Percentiles rank a stretch among this genome's conserved stretches.
Evolutionary conservation across 2,113 vertebrate genomes (phyloP).

Genomic region (Lepus timidus): DNA sequence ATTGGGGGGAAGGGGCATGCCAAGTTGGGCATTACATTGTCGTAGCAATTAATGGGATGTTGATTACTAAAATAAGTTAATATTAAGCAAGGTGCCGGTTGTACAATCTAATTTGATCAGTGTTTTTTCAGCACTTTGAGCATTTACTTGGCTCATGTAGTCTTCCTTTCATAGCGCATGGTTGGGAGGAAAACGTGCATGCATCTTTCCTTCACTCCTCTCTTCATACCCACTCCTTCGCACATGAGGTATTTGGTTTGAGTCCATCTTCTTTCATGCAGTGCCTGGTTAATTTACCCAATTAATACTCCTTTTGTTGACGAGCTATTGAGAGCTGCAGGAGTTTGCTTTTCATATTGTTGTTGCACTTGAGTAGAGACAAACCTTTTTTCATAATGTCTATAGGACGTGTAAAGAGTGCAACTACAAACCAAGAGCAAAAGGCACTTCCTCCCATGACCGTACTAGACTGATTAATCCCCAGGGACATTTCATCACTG

Average conservation of each 20-base stretch:
- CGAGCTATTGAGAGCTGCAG: constrained; percentile 83
- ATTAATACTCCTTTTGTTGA: constrained; percentile 80
- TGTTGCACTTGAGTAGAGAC: constrained; percentile 89
- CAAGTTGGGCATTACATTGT: constrained; percentile 90
- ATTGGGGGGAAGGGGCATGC: constrained; percentile 87
- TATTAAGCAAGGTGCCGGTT: constrained; percentile 90
- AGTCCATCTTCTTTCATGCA: constrained; percentile 84
- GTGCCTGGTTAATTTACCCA: constrained; percentile 89
- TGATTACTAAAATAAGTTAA: constrained; percentile 88
- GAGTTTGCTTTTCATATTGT: constrained; percentile 84
- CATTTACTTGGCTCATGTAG: constrained; percentile 89
- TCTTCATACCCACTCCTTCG: constrained; percentile 66
- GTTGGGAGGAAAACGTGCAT: constrained; percentile 91
- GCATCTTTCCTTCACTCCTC: constrained; percentile 89
- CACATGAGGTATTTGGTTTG: constrained; percentile 75
- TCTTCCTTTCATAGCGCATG: constrained; percentile 94
- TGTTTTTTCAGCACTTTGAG: constrained; percentile 92
- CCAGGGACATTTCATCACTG: constrained; percentile 93
- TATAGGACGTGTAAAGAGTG: constrained; percentile 83
- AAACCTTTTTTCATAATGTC: constrained; percentile 73
- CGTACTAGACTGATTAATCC: constrained; percentile 79
- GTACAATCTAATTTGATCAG: constrained; percentile 90
- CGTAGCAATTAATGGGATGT: constrained; percentile 87
- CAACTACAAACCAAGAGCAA: constrained; percentile 89
- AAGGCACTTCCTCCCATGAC: constrained; percentile 88